Evolutionary conservation across 2,797 vertebrate genomes (phyloP).

Genomic region (Takifugu ocellatus): DNA sequence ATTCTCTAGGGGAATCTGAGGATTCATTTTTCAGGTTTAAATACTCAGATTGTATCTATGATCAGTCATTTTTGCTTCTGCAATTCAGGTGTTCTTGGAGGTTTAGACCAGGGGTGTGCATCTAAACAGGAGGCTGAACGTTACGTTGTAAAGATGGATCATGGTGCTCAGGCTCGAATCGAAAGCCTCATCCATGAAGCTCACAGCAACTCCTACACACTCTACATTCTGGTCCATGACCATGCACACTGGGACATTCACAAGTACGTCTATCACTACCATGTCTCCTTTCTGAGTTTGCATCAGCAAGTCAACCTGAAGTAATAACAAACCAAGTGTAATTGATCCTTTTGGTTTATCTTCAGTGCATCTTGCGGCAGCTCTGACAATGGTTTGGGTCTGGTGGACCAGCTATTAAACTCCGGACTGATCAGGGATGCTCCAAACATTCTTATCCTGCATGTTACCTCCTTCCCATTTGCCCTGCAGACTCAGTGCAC

Average conservation of each 20-base stretch:
- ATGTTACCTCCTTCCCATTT: conserved; percentile 95
- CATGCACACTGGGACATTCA: conserved; percentile 94
- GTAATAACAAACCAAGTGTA: not conserved
- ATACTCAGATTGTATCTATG: too few species aligned
- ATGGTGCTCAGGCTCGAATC: conserved; percentile 82
- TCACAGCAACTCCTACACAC: conserved; percentile 87
- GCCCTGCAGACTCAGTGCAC: conserved; percentile 93
- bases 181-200: conserved; percentile 87
- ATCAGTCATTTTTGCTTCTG: not conserved
- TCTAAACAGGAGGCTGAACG: conserved; percentile 83
- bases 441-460: conserved; percentile 90
- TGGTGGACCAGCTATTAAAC: conserved; percentile 91
- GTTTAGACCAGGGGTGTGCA: conserved; percentile 82
- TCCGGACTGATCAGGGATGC: conserved; percentile 90
- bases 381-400: conserved; percentile 77
- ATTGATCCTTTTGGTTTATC: conserved; percentile 10
- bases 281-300: not conserved
- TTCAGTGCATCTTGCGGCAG: conserved; percentile 65
- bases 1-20: not conserved
- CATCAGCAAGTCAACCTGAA: not conserved
- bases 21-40: too few species aligned
- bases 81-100: conserved; percentile 85
- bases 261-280: conserved; percentile 73
- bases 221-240: conserved; percentile 94
- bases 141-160: conserved; percentile 88